phyloP scores from a whole-genome alignment of 2,888 invertebrate genomes.

The Hyposoter didymator region DNA sequence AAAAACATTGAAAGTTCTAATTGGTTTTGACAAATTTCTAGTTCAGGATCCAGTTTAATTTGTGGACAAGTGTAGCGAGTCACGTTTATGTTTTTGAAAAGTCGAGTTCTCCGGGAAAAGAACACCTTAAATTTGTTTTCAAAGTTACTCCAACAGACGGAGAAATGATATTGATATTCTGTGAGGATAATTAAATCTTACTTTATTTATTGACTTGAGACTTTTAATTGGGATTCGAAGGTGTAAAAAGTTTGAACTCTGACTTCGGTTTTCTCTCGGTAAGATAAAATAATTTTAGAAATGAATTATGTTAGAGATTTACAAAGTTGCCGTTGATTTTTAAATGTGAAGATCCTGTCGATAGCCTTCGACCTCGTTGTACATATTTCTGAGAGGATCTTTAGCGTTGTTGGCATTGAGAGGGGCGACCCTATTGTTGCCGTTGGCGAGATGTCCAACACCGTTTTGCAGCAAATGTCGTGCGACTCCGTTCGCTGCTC shows the following conservation, averaged over 20 bases:
- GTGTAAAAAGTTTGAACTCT: not conserved
- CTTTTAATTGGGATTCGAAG: not conserved
- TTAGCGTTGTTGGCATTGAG: slow-evolving; percentile 70
- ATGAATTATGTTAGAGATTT: slow-evolving; percentile 9
- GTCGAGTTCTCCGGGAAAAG: too few species aligned
- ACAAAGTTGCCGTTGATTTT: slow-evolving; percentile 35
- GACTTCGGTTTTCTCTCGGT: not conserved
- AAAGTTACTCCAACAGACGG: not conserved
- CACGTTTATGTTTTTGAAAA: too few species aligned
- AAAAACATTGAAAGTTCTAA: too few species aligned
- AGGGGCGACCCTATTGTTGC: slow-evolving; percentile 79
- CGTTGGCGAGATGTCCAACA: slow-evolving; percentile 77
- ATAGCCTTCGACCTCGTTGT: slow-evolving; percentile 84
- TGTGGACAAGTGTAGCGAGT: too few species aligned
- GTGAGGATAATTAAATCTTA: not conserved
- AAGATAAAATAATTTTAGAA: not conserved
- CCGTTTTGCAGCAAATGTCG: slow-evolving; percentile 78
- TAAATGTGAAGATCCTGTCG: slow-evolving; percentile 80
- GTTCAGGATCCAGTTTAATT: too few species aligned
- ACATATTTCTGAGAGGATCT: slow-evolving; percentile 82
- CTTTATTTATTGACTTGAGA: not conserved
- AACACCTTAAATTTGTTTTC: not conserved
- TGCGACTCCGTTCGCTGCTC: slow-evolving; percentile 74
- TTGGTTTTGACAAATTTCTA: too few species aligned
- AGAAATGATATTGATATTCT: not conserved